Evolutionary conservation across 2,113 vertebrate genomes (phyloP), one percentile per base, ranked within the genome.

Genomic region (Saccopteryx leptura): DNA sequence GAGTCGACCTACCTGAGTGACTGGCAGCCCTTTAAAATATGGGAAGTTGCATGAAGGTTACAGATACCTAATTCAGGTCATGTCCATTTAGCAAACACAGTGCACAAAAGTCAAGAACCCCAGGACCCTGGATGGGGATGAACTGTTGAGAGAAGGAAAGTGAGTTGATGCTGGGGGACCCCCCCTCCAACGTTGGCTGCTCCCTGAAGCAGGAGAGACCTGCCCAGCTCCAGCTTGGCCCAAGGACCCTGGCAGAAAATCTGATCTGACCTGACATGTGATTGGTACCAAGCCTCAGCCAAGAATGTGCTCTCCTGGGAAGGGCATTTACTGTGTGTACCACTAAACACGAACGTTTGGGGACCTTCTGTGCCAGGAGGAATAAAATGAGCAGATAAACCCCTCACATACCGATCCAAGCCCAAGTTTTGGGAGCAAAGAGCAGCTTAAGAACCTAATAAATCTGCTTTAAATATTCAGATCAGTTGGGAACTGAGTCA

Each of bases 251-350:
- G 96, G 97, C 96, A 91, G 97, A 72, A 69, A 58, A 81, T 82
- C 83, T 63, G 95, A 88, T 82, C 33, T 93, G 85, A 91, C 94
- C 26, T 82, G 93, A 96, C 97, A 97, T 93, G 95, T 97, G 97
- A 95, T 81, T 78, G 88, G 92, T 76, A 23, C 76, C 65, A 28
- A 94, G 82, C 24, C 66, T 93, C 61, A 11, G 96, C 96, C 95
- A 97, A 88, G 97, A 97, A 96, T 97, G 95, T 91, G 76, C 86
- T 90, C 68, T 58, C 21, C 92, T 50, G 82, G 63, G 91, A 54
- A 92, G 88, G 79, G 78, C 75, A 86, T 95, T 82, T 50, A 39
- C 84, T 96, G 96, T 48, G 72, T 15, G 11, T 86, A 56, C 65
- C 65, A 58, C 79, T 68, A 76, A 75, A 83, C n/a, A 81, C 18